These are phyloP conservation scores for Leucoma salicis DNA, from an alignment of 2,888 invertebrate genomes.

Conservation along the genomic window DNA sequence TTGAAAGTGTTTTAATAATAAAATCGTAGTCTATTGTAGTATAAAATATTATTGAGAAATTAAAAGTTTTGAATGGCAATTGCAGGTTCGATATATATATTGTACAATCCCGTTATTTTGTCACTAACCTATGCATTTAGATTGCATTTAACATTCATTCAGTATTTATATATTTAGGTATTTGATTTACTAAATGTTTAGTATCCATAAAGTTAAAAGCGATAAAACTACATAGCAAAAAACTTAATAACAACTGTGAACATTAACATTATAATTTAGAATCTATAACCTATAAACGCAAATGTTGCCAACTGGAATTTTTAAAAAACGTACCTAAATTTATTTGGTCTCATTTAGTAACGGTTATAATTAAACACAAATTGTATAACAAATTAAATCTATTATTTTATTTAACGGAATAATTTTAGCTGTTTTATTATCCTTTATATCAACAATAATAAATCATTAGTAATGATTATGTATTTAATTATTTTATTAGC, in stretches of 20 bases:
- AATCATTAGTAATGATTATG: too few relatives aligned
- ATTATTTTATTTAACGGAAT: too few relatives aligned
- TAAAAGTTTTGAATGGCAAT: too few relatives aligned
- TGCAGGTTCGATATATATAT: too few relatives aligned
- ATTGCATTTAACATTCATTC: too few relatives aligned
- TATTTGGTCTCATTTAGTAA: conserved; percentile 82
- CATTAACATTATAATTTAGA: conserved; percentile 75
- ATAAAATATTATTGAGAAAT: too few relatives aligned
- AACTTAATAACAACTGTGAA: conserved; percentile 55
- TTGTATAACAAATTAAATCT: conserved; percentile 39
- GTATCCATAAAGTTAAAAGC: conserved; percentile 27
- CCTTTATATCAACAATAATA: too few relatives aligned
- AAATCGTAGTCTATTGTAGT: too few relatives aligned
- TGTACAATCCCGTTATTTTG: conserved; percentile 1
- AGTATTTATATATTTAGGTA: neutral
- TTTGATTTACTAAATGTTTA: neutral
- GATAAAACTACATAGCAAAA: conserved; percentile 30
- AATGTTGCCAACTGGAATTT: conserved; percentile 55
- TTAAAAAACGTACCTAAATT: conserved; percentile 71
- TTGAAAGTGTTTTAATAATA: too few relatives aligned
- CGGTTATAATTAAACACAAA: conserved; percentile 64
- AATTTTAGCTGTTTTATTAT: too few relatives aligned
- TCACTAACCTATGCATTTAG: too few relatives aligned
- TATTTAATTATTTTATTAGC: too few relatives aligned
- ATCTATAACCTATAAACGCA: conserved; percentile 69